Conservation (phyloP, 2,888 invertebrate species). For the Melanargia galathea region DNA sequence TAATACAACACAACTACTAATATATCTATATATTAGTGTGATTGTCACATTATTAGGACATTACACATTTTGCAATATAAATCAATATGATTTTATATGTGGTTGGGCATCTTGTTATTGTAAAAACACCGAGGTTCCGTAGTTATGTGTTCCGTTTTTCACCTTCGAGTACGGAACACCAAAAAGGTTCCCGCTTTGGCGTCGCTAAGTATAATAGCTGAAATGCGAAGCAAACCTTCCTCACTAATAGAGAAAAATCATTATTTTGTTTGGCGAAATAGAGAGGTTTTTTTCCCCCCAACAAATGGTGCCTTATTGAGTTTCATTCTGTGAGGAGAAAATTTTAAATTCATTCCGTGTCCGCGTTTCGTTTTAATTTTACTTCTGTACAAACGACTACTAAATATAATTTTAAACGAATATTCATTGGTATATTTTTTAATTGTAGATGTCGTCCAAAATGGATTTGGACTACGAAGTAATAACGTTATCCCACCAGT, state of each 20-base stretch:
- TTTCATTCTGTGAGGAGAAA: background rate
- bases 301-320: conserved; percentile 16
- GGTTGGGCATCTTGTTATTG: too few relatives aligned
- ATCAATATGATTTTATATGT: too few relatives aligned
- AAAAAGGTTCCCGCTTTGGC: conserved; percentile 20
- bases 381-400: background rate
- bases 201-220: conserved; percentile 14
- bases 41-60: too few relatives aligned
- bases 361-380: background rate
- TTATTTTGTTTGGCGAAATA: conserved; percentile 22
- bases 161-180: too few relatives aligned
- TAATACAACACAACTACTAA: too few relatives aligned
- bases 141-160: too few relatives aligned
- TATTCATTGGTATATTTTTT: background rate
- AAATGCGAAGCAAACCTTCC: conserved; percentile 20
- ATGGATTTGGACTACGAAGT: too few relatives aligned
- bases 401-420: background rate
- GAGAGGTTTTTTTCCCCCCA: conserved; percentile 19
- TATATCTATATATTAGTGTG: too few relatives aligned
- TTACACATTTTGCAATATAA: too few relatives aligned
- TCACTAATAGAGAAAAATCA: conserved; percentile 23
- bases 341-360: conserved; percentile 8
- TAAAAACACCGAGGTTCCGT: too few relatives aligned
- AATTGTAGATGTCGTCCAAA: background rate
- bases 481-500: too few relatives aligned